Percentiles rank a stretch among this genome's conserved stretches.
Conservation (phyloP, 2,113 vertebrate genomes). For the Pteruthius melanotis region DNA sequence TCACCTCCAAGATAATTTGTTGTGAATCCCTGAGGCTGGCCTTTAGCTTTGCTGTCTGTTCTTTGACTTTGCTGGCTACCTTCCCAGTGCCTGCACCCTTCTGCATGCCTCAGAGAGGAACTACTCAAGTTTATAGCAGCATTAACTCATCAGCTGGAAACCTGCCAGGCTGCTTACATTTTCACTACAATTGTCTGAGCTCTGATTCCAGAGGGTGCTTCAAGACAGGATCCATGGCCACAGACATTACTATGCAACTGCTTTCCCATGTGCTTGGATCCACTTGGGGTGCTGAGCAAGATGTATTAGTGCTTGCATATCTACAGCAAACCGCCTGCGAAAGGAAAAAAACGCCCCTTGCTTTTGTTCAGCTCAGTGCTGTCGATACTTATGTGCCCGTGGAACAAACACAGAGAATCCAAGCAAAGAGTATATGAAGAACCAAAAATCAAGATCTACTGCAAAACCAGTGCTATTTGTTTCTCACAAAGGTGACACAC, state of each 20-base stretch:
- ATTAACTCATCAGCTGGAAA: slow-evolving; percentile 66
- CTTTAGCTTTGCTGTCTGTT: slow-evolving; percentile 16
- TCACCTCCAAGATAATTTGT: neutral
- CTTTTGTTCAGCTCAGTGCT: neutral
- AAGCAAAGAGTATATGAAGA: neutral
- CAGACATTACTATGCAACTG: neutral
- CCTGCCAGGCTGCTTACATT: slow-evolving; percentile 48
- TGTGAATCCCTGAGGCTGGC: slow-evolving; percentile 10
- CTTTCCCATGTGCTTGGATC: neutral
- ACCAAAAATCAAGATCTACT: neutral
- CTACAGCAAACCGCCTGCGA: neutral
- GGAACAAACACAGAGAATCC: neutral
- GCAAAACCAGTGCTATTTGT: neutral
- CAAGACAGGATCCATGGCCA: neutral
- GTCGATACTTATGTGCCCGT: neutral
- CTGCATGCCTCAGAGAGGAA: slow-evolving; percentile 53
- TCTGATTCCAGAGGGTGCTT: slow-evolving; percentile 12
- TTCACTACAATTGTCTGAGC: slow-evolving; percentile 16
- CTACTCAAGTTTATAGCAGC: slow-evolving; percentile 65
- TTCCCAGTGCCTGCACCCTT: slow-evolving; percentile 44
- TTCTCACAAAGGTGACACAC: neutral
- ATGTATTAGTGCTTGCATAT: neutral
- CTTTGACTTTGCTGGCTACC: slow-evolving; percentile 30
- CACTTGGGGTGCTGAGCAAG: neutral
- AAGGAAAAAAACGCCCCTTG: neutral